phyloP scores from a whole-genome alignment of 2,797 vertebrate genomes.

The Ctenopoma multispine region DNA sequence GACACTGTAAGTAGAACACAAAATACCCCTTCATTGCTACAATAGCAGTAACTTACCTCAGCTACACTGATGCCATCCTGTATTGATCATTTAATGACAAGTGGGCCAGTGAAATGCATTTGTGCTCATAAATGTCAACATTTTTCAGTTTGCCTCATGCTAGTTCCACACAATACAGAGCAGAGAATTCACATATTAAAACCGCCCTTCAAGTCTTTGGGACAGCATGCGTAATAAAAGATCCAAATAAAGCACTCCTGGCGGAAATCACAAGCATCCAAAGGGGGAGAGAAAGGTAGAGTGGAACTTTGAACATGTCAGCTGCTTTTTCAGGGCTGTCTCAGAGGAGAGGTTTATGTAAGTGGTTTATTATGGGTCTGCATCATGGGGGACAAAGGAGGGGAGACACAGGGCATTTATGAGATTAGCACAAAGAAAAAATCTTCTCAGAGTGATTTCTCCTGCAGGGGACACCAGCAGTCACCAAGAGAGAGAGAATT shows the following conservation, averaged over 20 bases:
- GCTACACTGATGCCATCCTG: conserved; percentile 35
- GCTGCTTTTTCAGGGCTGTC: conserved; percentile 74
- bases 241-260: conserved; percentile 83
- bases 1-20: conserved; percentile 31
- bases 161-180: conserved; percentile 74
- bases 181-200: conserved; percentile 83
- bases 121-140: conserved; percentile 73
- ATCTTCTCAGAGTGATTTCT: conserved; percentile 74
- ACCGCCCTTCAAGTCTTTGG: conserved; percentile 81
- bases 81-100: conserved; percentile 75
- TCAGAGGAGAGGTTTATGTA: conserved; percentile 83
- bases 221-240: conserved; percentile 84
- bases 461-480: conserved; percentile 65
- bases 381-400: conserved; percentile 67
- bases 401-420: conserved; percentile 77
- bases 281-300: conserved; percentile 54
- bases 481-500: conserved; percentile 45
- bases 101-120: conserved; percentile 73
- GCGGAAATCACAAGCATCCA: conserved; percentile 81
- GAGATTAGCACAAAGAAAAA: conserved; percentile 85
- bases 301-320: conserved; percentile 84
- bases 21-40: conserved; percentile 28
- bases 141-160: conserved; percentile 62
- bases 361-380: conserved; percentile 84
- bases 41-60: conserved; percentile 38